Conservation (phyloP, 1,140 invertebrate genomes). For the Calephelis nemesis region DNA sequence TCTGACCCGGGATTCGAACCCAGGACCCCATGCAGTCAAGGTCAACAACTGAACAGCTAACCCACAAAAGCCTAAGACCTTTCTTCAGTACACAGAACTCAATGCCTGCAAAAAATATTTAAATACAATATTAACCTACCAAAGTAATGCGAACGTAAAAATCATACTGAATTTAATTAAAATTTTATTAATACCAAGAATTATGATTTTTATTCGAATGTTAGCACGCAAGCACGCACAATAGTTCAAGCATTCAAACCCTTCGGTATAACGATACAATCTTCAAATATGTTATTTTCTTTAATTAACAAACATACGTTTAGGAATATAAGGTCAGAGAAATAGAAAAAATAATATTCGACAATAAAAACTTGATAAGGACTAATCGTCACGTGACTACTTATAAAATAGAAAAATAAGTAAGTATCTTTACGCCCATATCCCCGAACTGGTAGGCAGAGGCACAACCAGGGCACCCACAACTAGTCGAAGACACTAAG, state of each 20-base stretch:
- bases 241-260: not conserved
- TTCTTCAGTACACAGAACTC: too few relatives aligned
- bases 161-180: not conserved
- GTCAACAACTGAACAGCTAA: too few relatives aligned
- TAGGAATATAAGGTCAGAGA: not conserved
- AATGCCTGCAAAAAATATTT: too few relatives aligned
- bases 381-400: too few relatives aligned
- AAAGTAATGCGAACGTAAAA: not conserved
- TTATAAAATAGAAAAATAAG: too few relatives aligned
- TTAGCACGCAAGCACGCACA: constrained; percentile 8
- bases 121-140: not conserved
- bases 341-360: constrained; percentile 1
- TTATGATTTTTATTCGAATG: not conserved
- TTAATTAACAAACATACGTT: constrained; percentile 12
- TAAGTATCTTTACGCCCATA: too few relatives aligned
- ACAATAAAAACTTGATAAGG: not conserved
- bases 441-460: too few relatives aligned
- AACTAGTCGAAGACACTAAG: too few relatives aligned
- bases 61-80: too few relatives aligned
- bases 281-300: constrained; percentile 8
- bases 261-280: constrained; percentile 1
- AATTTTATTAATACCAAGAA: not conserved
- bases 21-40: too few relatives aligned
- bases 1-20: too few relatives aligned
- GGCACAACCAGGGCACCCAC: too few relatives aligned